These are phyloP conservation scores for Fregetta grallaria DNA, from an alignment of 2,113 vertebrate species.

Conservation along the genomic window DNA sequence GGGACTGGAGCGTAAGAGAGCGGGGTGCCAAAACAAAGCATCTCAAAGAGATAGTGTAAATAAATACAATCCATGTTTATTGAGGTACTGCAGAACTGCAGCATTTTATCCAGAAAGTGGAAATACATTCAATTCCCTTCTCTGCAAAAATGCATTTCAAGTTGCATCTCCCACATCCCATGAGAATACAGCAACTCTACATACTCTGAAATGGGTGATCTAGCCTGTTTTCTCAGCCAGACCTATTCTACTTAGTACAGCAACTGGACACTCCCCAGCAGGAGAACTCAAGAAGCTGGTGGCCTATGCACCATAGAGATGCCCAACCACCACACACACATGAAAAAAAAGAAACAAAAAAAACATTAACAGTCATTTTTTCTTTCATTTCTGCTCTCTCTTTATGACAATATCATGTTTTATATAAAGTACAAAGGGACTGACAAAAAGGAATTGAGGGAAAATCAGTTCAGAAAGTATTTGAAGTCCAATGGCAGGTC, in stretches of 20 bases:
- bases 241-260: not conserved
- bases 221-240: not conserved
- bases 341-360: not conserved
- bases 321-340: not conserved
- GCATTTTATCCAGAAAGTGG: not conserved
- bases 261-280: fast-evolving
- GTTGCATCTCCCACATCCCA: not conserved
- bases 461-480: not conserved
- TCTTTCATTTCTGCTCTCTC: not conserved
- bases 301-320: fast-evolving
- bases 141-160: not conserved
- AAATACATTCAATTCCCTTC: not conserved
- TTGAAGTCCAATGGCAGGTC: not conserved
- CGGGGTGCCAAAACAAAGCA: not conserved
- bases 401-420: not conserved
- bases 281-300: not conserved
- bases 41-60: not conserved
- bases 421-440: not conserved
- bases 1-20: not conserved
- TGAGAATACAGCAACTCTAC: not conserved
- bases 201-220: not conserved
- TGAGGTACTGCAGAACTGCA: not conserved
- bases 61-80: not conserved
- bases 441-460: not conserved
- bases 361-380: fast-evolving